Percentiles rank a stretch among this genome's conserved stretches.
phyloP scores from a whole-genome alignment of 2,888 invertebrate species.

The Balanococcus diminutus region DNA sequence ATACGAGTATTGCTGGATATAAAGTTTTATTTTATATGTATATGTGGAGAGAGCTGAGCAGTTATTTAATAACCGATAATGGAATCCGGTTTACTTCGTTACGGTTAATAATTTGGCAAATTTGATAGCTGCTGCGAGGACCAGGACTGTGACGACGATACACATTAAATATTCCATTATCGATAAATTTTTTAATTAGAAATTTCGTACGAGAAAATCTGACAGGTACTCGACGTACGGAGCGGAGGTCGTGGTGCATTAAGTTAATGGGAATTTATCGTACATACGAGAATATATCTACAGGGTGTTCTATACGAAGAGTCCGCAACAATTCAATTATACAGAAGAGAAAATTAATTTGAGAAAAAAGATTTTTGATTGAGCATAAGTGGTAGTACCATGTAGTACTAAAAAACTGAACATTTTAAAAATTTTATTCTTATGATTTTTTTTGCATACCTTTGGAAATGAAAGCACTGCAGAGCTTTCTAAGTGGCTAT shows the following conservation, averaged over 20 bases:
- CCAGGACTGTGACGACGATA: background rate
- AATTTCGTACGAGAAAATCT: background rate
- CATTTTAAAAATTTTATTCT: too few relatives aligned
- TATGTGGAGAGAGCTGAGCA: background rate
- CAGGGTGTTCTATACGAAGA: too few relatives aligned
- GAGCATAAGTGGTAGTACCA: too few relatives aligned
- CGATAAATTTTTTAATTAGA: slow-evolving; percentile 16
- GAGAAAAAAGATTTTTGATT: too few relatives aligned
- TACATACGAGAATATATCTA: background rate
- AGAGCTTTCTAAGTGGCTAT: too few relatives aligned
- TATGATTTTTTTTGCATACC: too few relatives aligned
- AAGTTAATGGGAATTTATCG: slow-evolving; percentile 7
- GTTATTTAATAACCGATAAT: slow-evolving; percentile 17
- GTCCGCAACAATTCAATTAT: too few relatives aligned
- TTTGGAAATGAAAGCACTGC: too few relatives aligned
- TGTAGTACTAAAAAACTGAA: too few relatives aligned
- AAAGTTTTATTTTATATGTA: background rate
- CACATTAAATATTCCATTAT: slow-evolving; percentile 22
- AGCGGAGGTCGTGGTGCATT: background rate
- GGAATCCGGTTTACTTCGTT: slow-evolving; percentile 14
- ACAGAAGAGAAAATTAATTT: too few relatives aligned
- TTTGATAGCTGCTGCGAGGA: background rate
- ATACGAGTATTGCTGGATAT: too few relatives aligned
- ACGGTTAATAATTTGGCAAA: background rate
- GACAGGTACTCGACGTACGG: background rate